Percentiles rank a stretch among this genome's conserved stretches.
Conservation (phyloP, 2,113 vertebrate genomes). For the Salvator merianae region DNA sequence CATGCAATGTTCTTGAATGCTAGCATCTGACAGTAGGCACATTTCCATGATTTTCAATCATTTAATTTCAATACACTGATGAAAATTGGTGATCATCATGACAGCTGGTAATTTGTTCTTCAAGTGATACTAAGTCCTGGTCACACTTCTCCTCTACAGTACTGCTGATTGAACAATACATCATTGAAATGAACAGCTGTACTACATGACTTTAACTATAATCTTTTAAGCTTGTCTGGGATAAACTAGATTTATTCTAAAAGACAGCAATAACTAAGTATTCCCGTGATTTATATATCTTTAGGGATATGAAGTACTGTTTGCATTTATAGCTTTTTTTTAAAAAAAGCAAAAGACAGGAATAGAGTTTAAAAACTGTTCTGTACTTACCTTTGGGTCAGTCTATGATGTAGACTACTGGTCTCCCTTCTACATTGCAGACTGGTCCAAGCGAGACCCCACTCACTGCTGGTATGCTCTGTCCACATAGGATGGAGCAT, state of each 20-base stretch:
- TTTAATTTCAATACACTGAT: slow-evolving; percentile 37
- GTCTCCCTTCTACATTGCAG: no score
- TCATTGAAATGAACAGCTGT: slow-evolving; percentile 27
- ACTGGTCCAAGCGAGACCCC: no score
- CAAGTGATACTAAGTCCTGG: slow-evolving; percentile 33
- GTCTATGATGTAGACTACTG: no score
- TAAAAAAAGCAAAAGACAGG: neutral
- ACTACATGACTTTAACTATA: neutral
- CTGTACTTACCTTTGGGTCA: no score
- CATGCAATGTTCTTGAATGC: slow-evolving; percentile 10
- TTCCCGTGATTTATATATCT: neutral
- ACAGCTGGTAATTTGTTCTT: slow-evolving; percentile 40
- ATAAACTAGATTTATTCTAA: slow-evolving; percentile 46
- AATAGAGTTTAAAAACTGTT: no score
- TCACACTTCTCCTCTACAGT: slow-evolving; percentile 35
- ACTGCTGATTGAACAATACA: slow-evolving; percentile 22
- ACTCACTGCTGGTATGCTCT: no score
- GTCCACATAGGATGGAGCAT: no score
- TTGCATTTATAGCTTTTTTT: slow-evolving; percentile 16
- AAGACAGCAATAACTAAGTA: slow-evolving; percentile 20
- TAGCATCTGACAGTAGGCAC: slow-evolving; percentile 24
- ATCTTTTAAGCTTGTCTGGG: slow-evolving; percentile 36
- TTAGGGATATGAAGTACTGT: slow-evolving; percentile 11
- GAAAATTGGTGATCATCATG: neutral
- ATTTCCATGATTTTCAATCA: slow-evolving; percentile 40